Percentiles rank a stretch among this genome's conserved stretches.
Conservation (phyloP, 1,140 invertebrate genomes). For the Pseudobourletiella spinata region DNA sequence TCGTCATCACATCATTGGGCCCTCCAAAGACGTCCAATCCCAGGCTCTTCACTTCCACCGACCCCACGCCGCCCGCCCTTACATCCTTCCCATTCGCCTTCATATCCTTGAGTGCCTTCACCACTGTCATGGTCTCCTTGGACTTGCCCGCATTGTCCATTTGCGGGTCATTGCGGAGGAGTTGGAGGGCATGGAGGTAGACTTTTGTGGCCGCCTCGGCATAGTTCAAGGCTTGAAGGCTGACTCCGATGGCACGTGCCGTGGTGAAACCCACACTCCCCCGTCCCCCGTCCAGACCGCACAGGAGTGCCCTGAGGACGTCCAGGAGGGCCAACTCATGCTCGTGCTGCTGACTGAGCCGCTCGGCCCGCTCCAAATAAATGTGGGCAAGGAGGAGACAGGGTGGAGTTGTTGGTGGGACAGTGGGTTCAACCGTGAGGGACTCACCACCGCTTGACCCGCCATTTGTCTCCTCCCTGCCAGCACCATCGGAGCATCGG, state of each 20-base stretch:
- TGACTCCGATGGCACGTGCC: not conserved
- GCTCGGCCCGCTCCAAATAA: conserved; percentile 5
- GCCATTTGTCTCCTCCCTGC: not conserved
- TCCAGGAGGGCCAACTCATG: conserved; percentile 12
- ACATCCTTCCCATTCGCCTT: not conserved
- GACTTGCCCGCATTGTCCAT: conserved; percentile 16
- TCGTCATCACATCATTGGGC: not conserved
- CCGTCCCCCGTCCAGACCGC: not conserved
- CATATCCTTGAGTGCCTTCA: conserved; percentile 22
- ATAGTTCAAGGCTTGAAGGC: conserved; percentile 1
- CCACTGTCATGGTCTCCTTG: conserved; percentile 17
- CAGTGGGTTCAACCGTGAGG: not conserved
- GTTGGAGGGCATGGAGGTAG: conserved; percentile 5
- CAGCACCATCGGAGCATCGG: not conserved
- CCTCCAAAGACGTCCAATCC: not conserved
- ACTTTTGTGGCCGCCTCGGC: not conserved
- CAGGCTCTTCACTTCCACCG: not conserved
- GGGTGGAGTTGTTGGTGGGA: not conserved
- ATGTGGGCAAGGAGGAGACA: not conserved
- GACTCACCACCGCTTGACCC: not conserved
- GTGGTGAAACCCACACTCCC: not conserved
- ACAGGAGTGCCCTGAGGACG: not conserved
- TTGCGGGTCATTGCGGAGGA: conserved; percentile 3
- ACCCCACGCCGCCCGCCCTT: not conserved
- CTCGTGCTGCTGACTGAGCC: not conserved